Percentiles rank a stretch among this genome's conserved stretches.
Conservation (phyloP, 1,140 invertebrate genomes). For the Lucilia sericata region DNA sequence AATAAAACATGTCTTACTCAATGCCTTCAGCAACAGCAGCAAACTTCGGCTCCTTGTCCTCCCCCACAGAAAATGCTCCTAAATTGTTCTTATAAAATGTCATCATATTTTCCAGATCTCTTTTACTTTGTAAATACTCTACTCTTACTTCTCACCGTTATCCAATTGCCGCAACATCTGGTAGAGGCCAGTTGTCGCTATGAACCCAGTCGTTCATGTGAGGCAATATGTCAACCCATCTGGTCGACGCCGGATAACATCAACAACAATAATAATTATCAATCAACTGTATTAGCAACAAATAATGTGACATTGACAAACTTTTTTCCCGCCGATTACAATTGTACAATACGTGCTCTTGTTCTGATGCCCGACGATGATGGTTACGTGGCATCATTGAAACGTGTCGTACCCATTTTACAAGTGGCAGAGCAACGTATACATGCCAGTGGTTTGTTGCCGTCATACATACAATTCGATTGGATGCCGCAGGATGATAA, state of each 20-base stretch:
- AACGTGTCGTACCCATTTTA: conserved; percentile 71
- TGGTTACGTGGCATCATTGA: conserved; percentile 69
- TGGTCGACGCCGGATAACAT: conserved; percentile 23
- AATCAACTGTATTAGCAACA: neutral
- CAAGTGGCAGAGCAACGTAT: conserved; percentile 72
- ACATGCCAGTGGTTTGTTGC: conserved; percentile 69
- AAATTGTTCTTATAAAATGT: neutral
- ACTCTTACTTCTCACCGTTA: conserved; percentile 22
- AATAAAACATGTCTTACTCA: neutral
- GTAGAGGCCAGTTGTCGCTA: conserved; percentile 65
- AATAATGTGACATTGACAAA: neutral
- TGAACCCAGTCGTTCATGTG: conserved; percentile 67
- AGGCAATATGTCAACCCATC: conserved; percentile 67
- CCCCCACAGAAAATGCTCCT: neutral
- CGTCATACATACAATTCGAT: conserved; percentile 71
- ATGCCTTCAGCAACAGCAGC: neutral
- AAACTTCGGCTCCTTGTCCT: too few species aligned
- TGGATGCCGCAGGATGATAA: conserved; percentile 75
- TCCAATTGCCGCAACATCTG: conserved; percentile 32
- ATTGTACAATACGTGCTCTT: conserved; percentile 71
- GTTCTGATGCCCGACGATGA: conserved; percentile 71
- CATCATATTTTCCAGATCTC: neutral
- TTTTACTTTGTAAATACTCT: neutral
- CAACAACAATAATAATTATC: neutral
- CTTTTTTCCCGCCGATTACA: conserved; percentile 36